Evolutionary conservation across 2,113 vertebrate genomes (phyloP), one percentile per base, ranked within the genome.

Genomic region (Centropus bengalensis): DNA sequence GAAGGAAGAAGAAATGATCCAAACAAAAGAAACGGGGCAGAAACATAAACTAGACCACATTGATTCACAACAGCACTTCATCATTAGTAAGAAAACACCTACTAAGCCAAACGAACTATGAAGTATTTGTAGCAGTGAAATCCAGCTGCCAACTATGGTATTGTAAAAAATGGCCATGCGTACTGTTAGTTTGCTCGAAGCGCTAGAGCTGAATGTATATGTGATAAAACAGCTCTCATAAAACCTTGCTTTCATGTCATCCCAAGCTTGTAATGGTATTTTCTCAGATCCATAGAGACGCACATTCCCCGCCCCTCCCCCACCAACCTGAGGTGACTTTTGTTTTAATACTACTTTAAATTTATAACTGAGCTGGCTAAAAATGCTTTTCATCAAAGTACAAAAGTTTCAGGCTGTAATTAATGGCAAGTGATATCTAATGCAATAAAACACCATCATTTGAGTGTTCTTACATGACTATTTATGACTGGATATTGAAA

Each of bases 401-500:
- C 88, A 92, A 91, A 96, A 96, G 90, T 96, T 96, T 93, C 95
- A 69, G 60, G 33, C 92, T 76, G 73, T 97, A 97, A 97, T 97
- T 97, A 97, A 97, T 97, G 86, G 90, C 94, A 92, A 96, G 94
- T 95, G 96, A 93, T 97, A 96, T 86, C 90, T 94, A 88, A 78
- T 3, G 94, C 95, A 96, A 95, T 97, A 97, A 97, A 97, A 86
- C 92, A 96, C 92, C 77, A 96, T 94, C 92, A 95, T 97, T 94
- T 95, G 94, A 96, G 95, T 95, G 94, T 97, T 97, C 96, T 96
- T 95, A 96, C 94, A 97, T 96, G 96, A 94, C 91, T 97, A 97
- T 97, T 97, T 97, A 97, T 97, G 96, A 94, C 96, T 96, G 90
- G 96, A 96, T 96, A 96, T 97, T 96, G 95, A 97, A 96, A 95